Evolutionary conservation across 2,797 vertebrate genomes (phyloP).

Genomic region (Rhynchotus rufescens): DNA sequence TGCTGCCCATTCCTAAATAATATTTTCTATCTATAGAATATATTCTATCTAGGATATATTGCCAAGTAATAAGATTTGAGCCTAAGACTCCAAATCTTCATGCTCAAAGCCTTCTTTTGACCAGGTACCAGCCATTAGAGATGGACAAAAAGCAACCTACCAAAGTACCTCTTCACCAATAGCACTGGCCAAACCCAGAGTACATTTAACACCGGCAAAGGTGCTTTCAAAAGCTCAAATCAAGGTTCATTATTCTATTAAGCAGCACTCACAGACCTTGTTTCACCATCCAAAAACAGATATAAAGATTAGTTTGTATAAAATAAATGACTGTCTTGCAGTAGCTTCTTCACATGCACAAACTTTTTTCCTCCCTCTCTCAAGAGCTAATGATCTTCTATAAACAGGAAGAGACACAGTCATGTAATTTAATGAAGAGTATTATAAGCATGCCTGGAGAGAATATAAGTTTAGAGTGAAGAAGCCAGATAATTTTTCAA

Average conservation of each 20-base stretch:
- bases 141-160: neutral
- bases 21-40: no score
- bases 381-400: neutral
- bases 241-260: neutral
- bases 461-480: neutral
- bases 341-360: neutral
- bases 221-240: neutral
- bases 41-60: neutral
- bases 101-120: neutral
- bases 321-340: neutral
- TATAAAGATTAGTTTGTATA: neutral
- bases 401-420: neutral
- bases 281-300: neutral
- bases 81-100: neutral
- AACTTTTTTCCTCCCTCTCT: neutral
- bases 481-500: neutral
- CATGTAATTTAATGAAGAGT: neutral
- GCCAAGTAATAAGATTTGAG: neutral
- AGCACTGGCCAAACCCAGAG: neutral
- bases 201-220: neutral
- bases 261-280: neutral
- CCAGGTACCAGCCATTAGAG: neutral
- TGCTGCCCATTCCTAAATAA: no score
- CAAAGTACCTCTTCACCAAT: neutral
- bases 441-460: neutral